These are phyloP conservation scores for Drosophila ercepeae DNA, from an alignment of 1,140 invertebrate genomes.

Conservation along the genomic window DNA sequence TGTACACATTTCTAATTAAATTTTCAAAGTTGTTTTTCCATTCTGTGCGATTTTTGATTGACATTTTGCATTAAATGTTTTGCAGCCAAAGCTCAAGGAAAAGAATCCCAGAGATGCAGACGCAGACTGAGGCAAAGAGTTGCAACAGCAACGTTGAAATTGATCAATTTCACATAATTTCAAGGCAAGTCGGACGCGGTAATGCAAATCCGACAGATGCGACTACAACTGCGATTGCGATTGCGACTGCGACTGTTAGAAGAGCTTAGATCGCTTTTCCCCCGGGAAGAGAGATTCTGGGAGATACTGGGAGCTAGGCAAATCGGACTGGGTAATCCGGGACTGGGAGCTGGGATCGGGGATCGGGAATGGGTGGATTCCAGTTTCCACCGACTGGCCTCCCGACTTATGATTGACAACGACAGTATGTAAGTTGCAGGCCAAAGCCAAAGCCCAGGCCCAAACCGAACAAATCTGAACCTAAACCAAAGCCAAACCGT, in stretches of 20 bases:
- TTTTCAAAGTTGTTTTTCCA: conserved; percentile 66
- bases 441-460: neutral
- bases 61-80: conserved; percentile 80
- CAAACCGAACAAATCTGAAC: conserved; percentile 23
- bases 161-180: conserved; percentile 83
- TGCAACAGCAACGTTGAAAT: conserved; percentile 68
- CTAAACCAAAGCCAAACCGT: conserved; percentile 18
- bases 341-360: too few species aligned
- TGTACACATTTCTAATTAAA: conserved; percentile 76
- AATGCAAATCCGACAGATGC: conserved; percentile 82
- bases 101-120: neutral
- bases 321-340: too few species aligned
- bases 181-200: conserved; percentile 76
- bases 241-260: conserved; percentile 56
- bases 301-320: neutral
- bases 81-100: conserved; percentile 12
- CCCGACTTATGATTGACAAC: conserved; percentile 75
- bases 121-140: neutral
- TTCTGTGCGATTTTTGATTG: conserved; percentile 77
- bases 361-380: neutral
- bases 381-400: conserved; percentile 5
- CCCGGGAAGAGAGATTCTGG: neutral
- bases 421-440: conserved; percentile 47
- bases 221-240: conserved; percentile 36
- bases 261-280: conserved; percentile 49